These are phyloP conservation scores for Temnothorax ravouxi DNA, from an alignment of 2,888 invertebrate species.

Conservation along the genomic window DNA sequence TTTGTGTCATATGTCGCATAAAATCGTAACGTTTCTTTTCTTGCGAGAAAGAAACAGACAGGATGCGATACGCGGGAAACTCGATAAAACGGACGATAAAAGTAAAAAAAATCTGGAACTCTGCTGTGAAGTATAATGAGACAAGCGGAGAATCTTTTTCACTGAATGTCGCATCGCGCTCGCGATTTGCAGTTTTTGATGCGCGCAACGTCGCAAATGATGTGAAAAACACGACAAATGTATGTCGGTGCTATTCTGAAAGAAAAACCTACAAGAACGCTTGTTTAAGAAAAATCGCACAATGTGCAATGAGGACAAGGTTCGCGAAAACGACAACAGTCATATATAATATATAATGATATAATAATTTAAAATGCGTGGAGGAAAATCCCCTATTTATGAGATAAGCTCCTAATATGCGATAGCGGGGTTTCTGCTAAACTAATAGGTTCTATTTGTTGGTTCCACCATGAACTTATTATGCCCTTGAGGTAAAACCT, in stretches of 20 bases:
- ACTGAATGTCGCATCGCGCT: background rate
- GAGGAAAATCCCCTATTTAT: too few relatives aligned
- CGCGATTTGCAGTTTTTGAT: slow-evolving; percentile 39
- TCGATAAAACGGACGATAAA: background rate
- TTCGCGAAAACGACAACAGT: background rate
- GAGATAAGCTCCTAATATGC: too few relatives aligned
- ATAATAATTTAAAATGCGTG: too few relatives aligned
- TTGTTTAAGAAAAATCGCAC: slow-evolving; percentile 6
- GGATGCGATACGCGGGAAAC: slow-evolving; percentile 7
- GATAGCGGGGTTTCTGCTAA: too few relatives aligned
- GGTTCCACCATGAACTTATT: too few relatives aligned
- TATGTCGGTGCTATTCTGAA: background rate
- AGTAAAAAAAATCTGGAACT: slow-evolving; percentile 7
- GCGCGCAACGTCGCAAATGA: background rate
- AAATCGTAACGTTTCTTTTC: background rate
- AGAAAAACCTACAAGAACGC: background rate
- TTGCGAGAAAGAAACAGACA: background rate
- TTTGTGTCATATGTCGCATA: slow-evolving; percentile 20
- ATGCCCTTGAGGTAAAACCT: too few relatives aligned
- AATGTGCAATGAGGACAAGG: background rate
- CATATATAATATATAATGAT: too few relatives aligned
- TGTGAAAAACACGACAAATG: slow-evolving; percentile 14
- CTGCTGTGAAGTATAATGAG: slow-evolving; percentile 22
- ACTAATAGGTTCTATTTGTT: too few relatives aligned
- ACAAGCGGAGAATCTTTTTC: slow-evolving; percentile 18